Evolutionary conservation across 1,140 invertebrate species (phyloP).

Genomic region (Papilio helenus): DNA sequence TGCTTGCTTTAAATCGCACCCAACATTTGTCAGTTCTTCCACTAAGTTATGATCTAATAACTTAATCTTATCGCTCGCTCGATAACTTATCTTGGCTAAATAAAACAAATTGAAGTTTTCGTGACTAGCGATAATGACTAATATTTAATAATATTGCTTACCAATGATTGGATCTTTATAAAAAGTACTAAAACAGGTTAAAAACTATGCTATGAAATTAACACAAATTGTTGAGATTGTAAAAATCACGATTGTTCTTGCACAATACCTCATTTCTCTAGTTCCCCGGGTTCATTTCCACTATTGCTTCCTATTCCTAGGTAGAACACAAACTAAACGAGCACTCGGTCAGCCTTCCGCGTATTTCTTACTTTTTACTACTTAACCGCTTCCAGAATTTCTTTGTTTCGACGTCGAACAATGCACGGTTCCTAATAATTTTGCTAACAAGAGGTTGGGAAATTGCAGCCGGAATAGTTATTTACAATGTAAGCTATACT

Average conservation of each 20-base stretch:
- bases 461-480: slow-evolving; percentile 54
- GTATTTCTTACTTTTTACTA: slow-evolving; percentile 65
- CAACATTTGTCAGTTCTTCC: slow-evolving; percentile 51
- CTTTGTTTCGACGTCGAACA: slow-evolving; percentile 70
- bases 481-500: slow-evolving; percentile 45
- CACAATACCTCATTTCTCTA: background rate
- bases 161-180: background rate
- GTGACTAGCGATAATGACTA: slow-evolving; percentile 2
- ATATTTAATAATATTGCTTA: background rate
- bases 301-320: slow-evolving; percentile 41
- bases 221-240: background rate
- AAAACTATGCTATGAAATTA: slow-evolving; percentile 24
- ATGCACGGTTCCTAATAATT: slow-evolving; percentile 72
- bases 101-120: slow-evolving; percentile 31
- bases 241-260: background rate
- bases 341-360: slow-evolving; percentile 52
- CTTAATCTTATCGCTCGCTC: slow-evolving; percentile 39
- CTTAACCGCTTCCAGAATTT: slow-evolving; percentile 53
- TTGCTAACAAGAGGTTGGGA: slow-evolving; percentile 58
- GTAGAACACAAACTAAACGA: slow-evolving; percentile 43
- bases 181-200: background rate
- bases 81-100: slow-evolving; percentile 35
- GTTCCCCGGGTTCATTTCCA: slow-evolving; percentile 24
- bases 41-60: slow-evolving; percentile 43
- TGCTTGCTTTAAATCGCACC: slow-evolving; percentile 53